Conservation (phyloP, 2,797 vertebrate species). For the Spondyliosoma cantharus region DNA sequence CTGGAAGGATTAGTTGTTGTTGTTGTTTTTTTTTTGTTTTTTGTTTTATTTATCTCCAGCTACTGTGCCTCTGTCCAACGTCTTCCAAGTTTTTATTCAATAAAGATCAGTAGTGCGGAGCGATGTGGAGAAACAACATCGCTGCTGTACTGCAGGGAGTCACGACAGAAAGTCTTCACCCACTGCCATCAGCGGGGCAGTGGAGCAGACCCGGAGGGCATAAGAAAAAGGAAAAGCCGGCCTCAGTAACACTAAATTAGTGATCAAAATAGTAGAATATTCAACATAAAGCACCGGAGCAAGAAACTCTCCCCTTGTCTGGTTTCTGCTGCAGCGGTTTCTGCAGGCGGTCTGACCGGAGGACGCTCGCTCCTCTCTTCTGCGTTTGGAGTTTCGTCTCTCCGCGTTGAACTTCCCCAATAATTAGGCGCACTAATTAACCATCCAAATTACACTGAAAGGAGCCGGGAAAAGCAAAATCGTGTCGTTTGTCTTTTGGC, state of each 20-base stretch:
- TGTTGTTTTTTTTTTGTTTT: slow-evolving; percentile 42
- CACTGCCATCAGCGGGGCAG: slow-evolving; percentile 51
- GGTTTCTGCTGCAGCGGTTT: background rate
- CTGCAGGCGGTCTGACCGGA: background rate
- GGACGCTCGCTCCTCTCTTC: background rate
- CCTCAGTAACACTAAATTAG: slow-evolving; percentile 44
- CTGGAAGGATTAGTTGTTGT: slow-evolving; percentile 28
- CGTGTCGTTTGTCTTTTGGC: background rate
- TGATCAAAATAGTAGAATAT: slow-evolving; percentile 36
- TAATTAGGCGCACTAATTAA: slow-evolving; percentile 1
- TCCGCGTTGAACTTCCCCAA: background rate
- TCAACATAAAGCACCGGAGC: slow-evolving; percentile 19
- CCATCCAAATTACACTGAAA: background rate
- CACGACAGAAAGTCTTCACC: slow-evolving; percentile 51
- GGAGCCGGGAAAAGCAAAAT: background rate
- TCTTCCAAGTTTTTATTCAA: slow-evolving; percentile 56
- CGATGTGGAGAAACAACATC: slow-evolving; percentile 57
- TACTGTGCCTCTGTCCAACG: slow-evolving; percentile 16
- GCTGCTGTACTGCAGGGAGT: slow-evolving; percentile 27
- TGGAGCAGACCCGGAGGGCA: slow-evolving; percentile 51
- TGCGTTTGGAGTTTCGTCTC: background rate
- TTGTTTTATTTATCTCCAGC: slow-evolving; percentile 40
- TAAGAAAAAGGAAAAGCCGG: slow-evolving; percentile 1
- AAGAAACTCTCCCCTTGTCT: background rate
- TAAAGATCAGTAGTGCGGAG: slow-evolving; percentile 62